phyloP scores from a whole-genome alignment of 92 coral and sea anemone genomes.

The Phenganax subtilis region DNA sequence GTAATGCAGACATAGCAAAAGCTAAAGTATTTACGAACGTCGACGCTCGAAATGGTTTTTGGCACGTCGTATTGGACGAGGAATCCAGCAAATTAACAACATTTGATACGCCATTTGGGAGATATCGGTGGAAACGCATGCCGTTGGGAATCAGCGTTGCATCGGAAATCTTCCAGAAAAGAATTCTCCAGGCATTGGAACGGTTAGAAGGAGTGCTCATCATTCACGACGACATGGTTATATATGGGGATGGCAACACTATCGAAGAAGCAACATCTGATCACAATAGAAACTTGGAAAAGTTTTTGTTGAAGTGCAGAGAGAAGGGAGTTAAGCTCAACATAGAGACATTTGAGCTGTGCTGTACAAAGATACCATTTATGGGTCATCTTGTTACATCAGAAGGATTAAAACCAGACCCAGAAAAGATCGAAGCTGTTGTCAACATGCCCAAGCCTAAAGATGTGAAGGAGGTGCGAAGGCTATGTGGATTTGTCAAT shows the following conservation, averaged over 20 bases:
- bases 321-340: constrained; percentile 37
- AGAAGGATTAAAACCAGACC: constrained; percentile 40
- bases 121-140: too few relatives aligned
- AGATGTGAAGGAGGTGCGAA: constrained; percentile 25
- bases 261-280: constrained; percentile 24
- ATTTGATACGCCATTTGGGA: neutral
- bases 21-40: too few relatives aligned
- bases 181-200: constrained; percentile 52
- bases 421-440: constrained; percentile 38
- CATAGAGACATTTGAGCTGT: constrained; percentile 29
- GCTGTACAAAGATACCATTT: constrained; percentile 19
- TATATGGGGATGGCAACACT: constrained; percentile 41
- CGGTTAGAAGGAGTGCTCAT: constrained; percentile 36
- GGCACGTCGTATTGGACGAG: too few relatives aligned
- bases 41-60: too few relatives aligned
- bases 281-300: constrained; percentile 23
- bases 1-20: too few relatives aligned
- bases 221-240: constrained; percentile 22
- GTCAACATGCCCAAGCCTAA: constrained; percentile 37
- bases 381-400: constrained; percentile 40
- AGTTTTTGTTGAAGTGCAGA: constrained; percentile 29
- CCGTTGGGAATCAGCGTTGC: constrained; percentile 42
- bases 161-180: constrained; percentile 52
- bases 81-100: neutral
- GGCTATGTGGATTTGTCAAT: constrained; percentile 31